Percentiles rank a stretch among this genome's conserved stretches.
Evolutionary conservation across 2,113 vertebrate species (phyloP).

Genomic region (Pelobates fuscus): DNA sequence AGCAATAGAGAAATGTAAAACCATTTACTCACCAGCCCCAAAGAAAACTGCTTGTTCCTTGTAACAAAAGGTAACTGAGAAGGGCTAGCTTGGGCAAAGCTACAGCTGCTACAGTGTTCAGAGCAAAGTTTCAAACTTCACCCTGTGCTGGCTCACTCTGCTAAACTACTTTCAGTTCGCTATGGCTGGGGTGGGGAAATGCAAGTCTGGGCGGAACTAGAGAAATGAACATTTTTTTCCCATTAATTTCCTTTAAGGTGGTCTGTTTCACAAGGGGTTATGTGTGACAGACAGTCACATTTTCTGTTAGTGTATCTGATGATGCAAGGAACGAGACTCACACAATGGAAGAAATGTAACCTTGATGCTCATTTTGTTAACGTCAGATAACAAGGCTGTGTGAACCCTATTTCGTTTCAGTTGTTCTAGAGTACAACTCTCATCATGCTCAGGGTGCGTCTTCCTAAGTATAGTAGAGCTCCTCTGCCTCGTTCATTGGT

Average conservation of each 20-base stretch:
- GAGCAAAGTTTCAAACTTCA: slow-evolving; percentile 39
- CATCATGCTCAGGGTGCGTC: too few relatives aligned
- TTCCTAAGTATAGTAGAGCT: too few relatives aligned
- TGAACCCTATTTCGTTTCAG: too few relatives aligned
- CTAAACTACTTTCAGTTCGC: slow-evolving; percentile 1
- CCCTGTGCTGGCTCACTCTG: slow-evolving; percentile 27
- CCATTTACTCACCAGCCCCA: slow-evolving; percentile 28
- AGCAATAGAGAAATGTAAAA: slow-evolving; percentile 5
- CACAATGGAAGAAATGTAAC: too few relatives aligned
- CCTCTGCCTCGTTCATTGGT: too few relatives aligned
- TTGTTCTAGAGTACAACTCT: too few relatives aligned
- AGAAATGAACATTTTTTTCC: background rate
- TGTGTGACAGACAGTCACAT: background rate
- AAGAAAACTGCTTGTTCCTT: background rate
- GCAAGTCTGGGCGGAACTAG: background rate
- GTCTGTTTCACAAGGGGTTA: background rate
- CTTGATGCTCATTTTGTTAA: too few relatives aligned
- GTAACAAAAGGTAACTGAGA: slow-evolving; percentile 8
- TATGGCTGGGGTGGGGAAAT: slow-evolving; percentile 5
- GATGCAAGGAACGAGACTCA: too few relatives aligned
- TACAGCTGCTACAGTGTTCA: slow-evolving; percentile 1
- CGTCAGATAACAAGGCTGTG: too few relatives aligned
- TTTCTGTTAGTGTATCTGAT: background rate
- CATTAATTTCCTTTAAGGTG: slow-evolving; percentile 3
- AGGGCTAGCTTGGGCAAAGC: slow-evolving; percentile 6